Evolutionary conservation across 2,888 invertebrate species (phyloP), one percentile per base, ranked within the genome.

Genomic region (Drepanosiphum platanoidis): DNA sequence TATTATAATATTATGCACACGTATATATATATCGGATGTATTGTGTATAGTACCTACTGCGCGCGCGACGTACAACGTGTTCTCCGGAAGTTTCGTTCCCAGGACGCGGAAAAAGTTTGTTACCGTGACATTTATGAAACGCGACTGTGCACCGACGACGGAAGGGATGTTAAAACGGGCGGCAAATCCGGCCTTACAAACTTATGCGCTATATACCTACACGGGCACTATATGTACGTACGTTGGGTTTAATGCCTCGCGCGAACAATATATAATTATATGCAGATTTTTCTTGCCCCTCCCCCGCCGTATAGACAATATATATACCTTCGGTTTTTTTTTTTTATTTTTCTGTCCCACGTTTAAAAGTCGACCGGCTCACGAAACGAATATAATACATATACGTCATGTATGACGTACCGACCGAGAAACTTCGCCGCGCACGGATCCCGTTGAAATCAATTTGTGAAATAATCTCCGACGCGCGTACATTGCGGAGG

Each of bases 161-260:
- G 34, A 22, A 11, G 34, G 36, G 30, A 64, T 15, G 61, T n/a
- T 66, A 83, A 74, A 83, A 83, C 46, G 32, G 64, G 75, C 34
- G 75, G 64, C 64, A 82, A 82, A 82, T 82, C 64, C 74, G 64
- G n/a, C 81, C 42, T 72, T 61, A 81, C 58, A 81, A 81, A 82
- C 71, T 82, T 81, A 32, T 68, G 36, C 66, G 64, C 78, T 61
- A 81, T 39, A 81, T 71, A 82, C 71, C 72, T 81, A 32, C 46
- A 27, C 66, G 64, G 64, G 30, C 64, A 18, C 46, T 15, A 18
- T 18, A 27, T 39, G 46, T n/a, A n/a, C n/a, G 32, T 79, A 68
- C 32, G 79, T 58, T 70, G 34, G 58, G 70, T 58, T 80, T 36
- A 80, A 52, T 70, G 58, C 80, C 1, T 22, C 22, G 3, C 11